Evolutionary conservation across 2,113 vertebrate genomes (phyloP), one percentile per base, ranked within the genome.

Genomic region (Varanus komodoensis): DNA sequence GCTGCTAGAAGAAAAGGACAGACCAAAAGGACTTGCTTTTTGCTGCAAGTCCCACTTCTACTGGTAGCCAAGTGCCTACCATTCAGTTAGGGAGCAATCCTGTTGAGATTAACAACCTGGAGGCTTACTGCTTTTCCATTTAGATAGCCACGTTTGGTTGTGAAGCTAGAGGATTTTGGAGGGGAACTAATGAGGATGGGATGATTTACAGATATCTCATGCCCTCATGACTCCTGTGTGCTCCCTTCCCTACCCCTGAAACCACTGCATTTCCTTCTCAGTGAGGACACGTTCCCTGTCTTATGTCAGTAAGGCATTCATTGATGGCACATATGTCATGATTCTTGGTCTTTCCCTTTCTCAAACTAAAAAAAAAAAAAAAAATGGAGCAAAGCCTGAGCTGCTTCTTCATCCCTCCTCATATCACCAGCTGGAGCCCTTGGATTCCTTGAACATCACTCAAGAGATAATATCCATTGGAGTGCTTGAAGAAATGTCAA

Each of bases 401-500:
- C 68, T 85, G 86, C 82, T 64, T 94, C 91, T 32, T 74, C 54
- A 79, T 88, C 91, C 19, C 64, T 79, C 84, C 79, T 91, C 74
- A 82, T 80, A 90, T 44, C 25, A 52, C 92, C 92, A 94, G 92
- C 90, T 93, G 92, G 86, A 93, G 52, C 75, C 44, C 85, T 92
- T 87, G 89, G 78, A 91, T 90, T 89, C 54, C 81, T 92, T 89
- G 87, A 61, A 54, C 80, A 79, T 92, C 91, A 93, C 86, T 91
- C 83, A 84, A 87, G 87, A 95, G 90, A 93, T 77, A 64, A 14
- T 19, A 81, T 74, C 61, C 67, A 83, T 64, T 78, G 64, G n/a
- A 64, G n/a, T 94, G 91, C 92, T 95, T 93, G 90, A 92, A 93
- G 89, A 50, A 89, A 90, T 89, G 92, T 73, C 88, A 91, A 32